Evolutionary conservation across 2,113 vertebrate genomes (phyloP).

Genomic region (Chloroceryle aenea): DNA sequence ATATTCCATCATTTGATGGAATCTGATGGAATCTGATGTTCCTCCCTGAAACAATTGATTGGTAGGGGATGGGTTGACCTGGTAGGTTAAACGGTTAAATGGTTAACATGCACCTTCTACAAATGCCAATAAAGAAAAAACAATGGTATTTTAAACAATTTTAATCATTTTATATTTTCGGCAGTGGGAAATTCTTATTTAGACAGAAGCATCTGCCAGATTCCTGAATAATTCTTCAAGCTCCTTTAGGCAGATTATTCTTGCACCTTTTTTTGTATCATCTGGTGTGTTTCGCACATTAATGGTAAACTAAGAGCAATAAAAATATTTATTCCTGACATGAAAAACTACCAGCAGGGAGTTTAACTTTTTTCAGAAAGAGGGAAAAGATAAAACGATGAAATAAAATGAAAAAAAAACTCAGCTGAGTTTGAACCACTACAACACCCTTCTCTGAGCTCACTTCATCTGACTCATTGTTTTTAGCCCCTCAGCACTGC

Average conservation of each 20-base stretch:
- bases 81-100: not conserved
- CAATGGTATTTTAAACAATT: not conserved
- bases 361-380: not conserved
- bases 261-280: not conserved
- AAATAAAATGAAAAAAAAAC: not conserved
- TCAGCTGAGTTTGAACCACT: not conserved
- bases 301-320: not conserved
- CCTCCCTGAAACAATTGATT: not conserved
- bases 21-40: not conserved
- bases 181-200: not conserved
- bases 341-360: not conserved
- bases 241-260: slow-evolving; percentile 24
- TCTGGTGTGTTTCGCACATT: not conserved
- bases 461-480: not conserved
- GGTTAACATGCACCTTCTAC: not conserved
- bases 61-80: not conserved
- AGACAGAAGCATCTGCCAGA: not conserved
- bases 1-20: not conserved
- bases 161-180: not conserved
- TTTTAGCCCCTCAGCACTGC: not conserved
- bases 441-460: not conserved
- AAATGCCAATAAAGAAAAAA: not conserved
- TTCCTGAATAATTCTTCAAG: slow-evolving; percentile 3
- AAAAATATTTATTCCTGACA: slow-evolving; percentile 5
- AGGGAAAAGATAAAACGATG: not conserved